These are phyloP conservation scores for Notothenia coriiceps DNA, from an alignment of 2,113 vertebrate genomes.

Conservation along the genomic window DNA sequence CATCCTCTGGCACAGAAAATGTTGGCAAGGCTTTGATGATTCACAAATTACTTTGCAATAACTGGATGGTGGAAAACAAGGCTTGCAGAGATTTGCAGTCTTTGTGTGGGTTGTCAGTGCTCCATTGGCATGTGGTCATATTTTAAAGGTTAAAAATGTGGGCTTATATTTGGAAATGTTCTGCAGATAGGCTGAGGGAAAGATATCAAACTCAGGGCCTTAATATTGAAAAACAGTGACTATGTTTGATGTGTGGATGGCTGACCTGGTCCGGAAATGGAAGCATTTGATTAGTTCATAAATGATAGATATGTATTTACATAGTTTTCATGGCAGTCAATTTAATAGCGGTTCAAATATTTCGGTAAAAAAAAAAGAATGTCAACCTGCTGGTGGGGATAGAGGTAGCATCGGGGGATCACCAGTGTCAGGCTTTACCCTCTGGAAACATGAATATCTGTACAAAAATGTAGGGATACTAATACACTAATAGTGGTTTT, in stretches of 20 bases:
- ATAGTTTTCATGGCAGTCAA: background rate
- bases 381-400: background rate
- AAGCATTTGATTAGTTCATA: background rate
- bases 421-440: background rate
- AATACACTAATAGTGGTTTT: too few relatives aligned
- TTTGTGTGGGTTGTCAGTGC: slow-evolving; percentile 51
- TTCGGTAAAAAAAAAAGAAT: background rate
- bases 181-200: slow-evolving; percentile 19
- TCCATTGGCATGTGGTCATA: slow-evolving; percentile 58
- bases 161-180: slow-evolving; percentile 57
- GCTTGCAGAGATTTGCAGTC: slow-evolving; percentile 36
- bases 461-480: too few relatives aligned
- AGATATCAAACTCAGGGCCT: slow-evolving; percentile 26
- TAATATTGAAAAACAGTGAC: slow-evolving; percentile 29
- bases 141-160: slow-evolving; percentile 69
- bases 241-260: slow-evolving; percentile 13
- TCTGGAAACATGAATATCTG: background rate
- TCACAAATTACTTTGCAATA: slow-evolving; percentile 62
- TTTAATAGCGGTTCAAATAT: background rate
- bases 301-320: background rate
- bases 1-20: slow-evolving; percentile 45
- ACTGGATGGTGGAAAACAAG: slow-evolving; percentile 50
- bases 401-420: background rate
- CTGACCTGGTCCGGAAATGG: background rate
- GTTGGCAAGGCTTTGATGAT: slow-evolving; percentile 46